phyloP scores from a whole-genome alignment of 2,113 vertebrate genomes.

The Macheiramphus alcinus region DNA sequence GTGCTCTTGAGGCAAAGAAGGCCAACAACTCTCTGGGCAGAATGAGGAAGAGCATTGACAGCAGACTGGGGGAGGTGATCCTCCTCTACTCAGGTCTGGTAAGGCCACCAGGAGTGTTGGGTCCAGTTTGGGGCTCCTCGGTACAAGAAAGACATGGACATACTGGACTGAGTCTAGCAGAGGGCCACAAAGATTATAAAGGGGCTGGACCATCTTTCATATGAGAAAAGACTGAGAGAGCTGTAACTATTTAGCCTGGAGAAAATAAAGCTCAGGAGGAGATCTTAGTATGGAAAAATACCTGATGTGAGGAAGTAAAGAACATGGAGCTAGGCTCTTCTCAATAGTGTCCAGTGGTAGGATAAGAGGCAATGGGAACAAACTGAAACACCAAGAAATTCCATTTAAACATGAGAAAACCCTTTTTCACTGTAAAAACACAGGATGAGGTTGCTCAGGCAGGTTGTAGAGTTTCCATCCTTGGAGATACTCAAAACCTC shows the following conservation, averaged over 20 bases:
- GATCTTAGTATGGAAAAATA: not conserved
- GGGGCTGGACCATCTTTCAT: not conserved
- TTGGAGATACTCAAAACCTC: not conserved
- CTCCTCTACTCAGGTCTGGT: not conserved
- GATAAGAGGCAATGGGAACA: not conserved
- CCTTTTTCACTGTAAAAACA: not conserved
- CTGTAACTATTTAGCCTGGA: not conserved
- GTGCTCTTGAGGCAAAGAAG: not conserved
- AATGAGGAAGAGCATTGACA: not conserved
- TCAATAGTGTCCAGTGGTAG: not conserved
- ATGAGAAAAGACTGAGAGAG: not conserved
- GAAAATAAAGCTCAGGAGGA: not conserved
- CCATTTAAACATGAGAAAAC: not conserved
- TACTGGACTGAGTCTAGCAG: not conserved
- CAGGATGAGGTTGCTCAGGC: not conserved
- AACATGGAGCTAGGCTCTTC: not conserved
- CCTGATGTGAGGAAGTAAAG: not conserved
- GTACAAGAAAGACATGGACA: not conserved
- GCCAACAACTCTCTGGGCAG: not conserved
- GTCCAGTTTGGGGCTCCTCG: not conserved
- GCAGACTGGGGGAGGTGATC: not conserved
- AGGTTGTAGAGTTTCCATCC: not conserved
- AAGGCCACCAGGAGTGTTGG: not conserved
- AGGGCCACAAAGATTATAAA: not conserved
- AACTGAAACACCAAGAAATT: not conserved